These are phyloP conservation scores for Aleiodes sp. DNA, from an alignment of 1,140 invertebrate species.

Conservation along the genomic window DNA sequence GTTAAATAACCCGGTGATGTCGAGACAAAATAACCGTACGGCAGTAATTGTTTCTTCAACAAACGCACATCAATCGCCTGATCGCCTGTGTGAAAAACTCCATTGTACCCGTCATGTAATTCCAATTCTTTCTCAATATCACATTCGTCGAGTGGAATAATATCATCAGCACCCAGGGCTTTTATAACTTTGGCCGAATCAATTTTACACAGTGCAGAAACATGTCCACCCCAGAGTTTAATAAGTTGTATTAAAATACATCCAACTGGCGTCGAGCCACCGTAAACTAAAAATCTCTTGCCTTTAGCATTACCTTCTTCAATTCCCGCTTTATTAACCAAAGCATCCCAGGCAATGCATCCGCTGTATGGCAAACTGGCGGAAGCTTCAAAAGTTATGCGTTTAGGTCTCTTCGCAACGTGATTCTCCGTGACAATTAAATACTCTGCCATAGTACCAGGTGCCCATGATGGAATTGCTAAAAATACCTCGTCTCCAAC, in stretches of 20 bases:
- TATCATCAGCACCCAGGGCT: slow-evolving; percentile 69
- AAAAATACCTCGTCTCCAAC: slow-evolving; percentile 75
- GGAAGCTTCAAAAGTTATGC: slow-evolving; percentile 74
- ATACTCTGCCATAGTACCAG: slow-evolving; percentile 72
- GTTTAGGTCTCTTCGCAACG: slow-evolving; percentile 73
- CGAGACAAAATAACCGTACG: slow-evolving; percentile 65
- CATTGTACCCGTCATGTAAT: slow-evolving; percentile 63
- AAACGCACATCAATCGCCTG: slow-evolving; percentile 56
- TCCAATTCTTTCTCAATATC: slow-evolving; percentile 60
- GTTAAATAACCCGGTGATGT: slow-evolving; percentile 63
- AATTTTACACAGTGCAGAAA: slow-evolving; percentile 68
- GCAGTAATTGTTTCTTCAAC: slow-evolving; percentile 61
- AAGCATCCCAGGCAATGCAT: slow-evolving; percentile 73
- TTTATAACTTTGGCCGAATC: slow-evolving; percentile 66
- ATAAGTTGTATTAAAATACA: slow-evolving; percentile 78
- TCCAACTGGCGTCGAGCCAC: slow-evolving; percentile 76
- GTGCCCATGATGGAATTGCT: slow-evolving; percentile 69
- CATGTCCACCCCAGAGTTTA: slow-evolving; percentile 73
- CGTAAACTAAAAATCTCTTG: slow-evolving; percentile 76
- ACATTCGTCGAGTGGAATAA: slow-evolving; percentile 64
- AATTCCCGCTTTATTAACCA: slow-evolving; percentile 68
- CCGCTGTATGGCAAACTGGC: slow-evolving; percentile 78
- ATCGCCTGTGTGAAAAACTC: slow-evolving; percentile 69
- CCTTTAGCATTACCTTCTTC: slow-evolving; percentile 66
- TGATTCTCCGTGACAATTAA: slow-evolving; percentile 69